Evolutionary conservation across 2,797 vertebrate species (phyloP), one percentile per base, ranked within the genome.

Genomic region (Spinibarbus caldwelli): DNA sequence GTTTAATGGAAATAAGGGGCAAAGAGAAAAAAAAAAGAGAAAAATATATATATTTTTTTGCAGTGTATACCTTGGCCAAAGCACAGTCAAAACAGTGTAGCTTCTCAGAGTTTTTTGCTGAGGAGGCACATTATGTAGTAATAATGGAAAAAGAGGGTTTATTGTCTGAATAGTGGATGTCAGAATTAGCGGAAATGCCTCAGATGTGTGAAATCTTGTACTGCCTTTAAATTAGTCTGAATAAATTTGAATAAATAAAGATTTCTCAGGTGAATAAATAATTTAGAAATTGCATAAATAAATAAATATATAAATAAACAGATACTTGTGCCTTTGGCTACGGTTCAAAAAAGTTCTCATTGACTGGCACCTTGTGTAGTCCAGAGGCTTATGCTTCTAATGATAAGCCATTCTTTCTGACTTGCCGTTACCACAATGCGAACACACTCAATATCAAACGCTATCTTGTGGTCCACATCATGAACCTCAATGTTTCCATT

Each of bases 391-490:
- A 99, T 97, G 86, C 97, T 98, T 80, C 96, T 95, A 89, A 99
- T 99, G 86, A 99, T 99, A 45, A 99, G 91, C 98, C 98, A 99
- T 89, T 99, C 98, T 88, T 97, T 97, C 93, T 99, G 98, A 88
- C 95, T 95, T 91, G 96, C 96, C 17, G 97, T 98, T 82, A 98
- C 97, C 81, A 97, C 95, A 84, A 99, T 98, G 87, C 97, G 96
- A 87, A 99, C 95, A 89, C 98, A 99, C 87, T 97, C 95, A 88
- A 99, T 96, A 91, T 97, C 95, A 94, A 98, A 99, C 41, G 95
- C 93, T 88, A 99, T 97, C 93, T 97, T 99, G 93, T 96, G 96
- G 92, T 97, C 96, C 85, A 99, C 96, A 31, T 96, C 95, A 85
- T 95, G 95, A 81, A 97, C 95, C 93, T 99, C 98, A 88, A 99